Evolutionary conservation across 2,888 invertebrate genomes (phyloP), one percentile per base, ranked within the genome.

Genomic region (Noctuana brunneofusca): DNA sequence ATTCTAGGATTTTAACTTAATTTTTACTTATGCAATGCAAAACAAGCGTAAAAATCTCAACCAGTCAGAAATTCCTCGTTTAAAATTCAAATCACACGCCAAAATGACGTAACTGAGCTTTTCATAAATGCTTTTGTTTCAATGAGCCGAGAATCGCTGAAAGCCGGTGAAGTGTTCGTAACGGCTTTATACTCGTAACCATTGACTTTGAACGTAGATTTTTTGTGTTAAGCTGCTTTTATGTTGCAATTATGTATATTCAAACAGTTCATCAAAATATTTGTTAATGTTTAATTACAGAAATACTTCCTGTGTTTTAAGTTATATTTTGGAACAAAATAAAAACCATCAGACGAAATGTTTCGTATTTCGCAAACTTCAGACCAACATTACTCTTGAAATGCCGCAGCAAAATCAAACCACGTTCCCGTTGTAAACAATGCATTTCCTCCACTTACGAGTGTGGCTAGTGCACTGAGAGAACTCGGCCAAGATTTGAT

Each of bases 121-220:
- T 58, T 43, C 52, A 58, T 27, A 30, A 48, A 54, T 43, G 54
- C 60, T 35, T 53, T 60, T 54, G 60, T 60, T 60, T 54, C 53
- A 60, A 60, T 54, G 46, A 54, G 54, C 24, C 46, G 32, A 54
- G 59, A 53, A 18, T 35, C 24, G 54, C 60, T 52, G 27, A 52
- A 46, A 20, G 24, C 35, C 30, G 46, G 32, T 9, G 32, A 43
- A 58, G 52, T 52, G 41, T n/a, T 58, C 32, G 50, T 6, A 38
- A 58, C 58, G 30, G 53, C 53, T 60, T 32, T 35, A 59, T 32
- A n/a, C n/a, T n/a, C n/a, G n/a, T n/a, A 60, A 46, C 46, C 35
- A 46, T 59, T 53, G 53, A 53, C 59, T 58, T 58, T 58, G 58
- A 38, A 32, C 52, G 27, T 27, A 12, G 14, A 50, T 12, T 27